Evolutionary conservation across 1,140 invertebrate species (phyloP).

Genomic region (Hyles euphorbiae): DNA sequence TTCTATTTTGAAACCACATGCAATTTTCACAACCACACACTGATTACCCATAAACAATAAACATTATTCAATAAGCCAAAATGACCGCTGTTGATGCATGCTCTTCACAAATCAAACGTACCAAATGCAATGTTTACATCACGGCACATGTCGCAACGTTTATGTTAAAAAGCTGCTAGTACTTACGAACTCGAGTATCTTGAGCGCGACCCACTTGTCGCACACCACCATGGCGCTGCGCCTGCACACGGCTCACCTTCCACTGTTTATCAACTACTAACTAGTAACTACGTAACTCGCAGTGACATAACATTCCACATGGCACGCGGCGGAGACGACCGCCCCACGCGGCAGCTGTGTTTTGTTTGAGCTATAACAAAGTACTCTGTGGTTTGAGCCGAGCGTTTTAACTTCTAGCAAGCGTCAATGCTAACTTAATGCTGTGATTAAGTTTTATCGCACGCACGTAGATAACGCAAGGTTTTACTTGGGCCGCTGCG

Average conservation of each 20-base stretch:
- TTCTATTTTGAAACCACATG: no score
- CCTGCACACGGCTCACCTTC: constrained; percentile 16
- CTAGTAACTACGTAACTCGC: constrained; percentile 10
- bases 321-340: constrained; percentile 31
- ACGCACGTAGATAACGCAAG: neutral
- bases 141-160: constrained; percentile 16
- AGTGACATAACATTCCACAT: constrained; percentile 26
- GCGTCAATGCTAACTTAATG: constrained; percentile 41
- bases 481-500: neutral
- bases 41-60: no score
- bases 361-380: constrained; percentile 55
- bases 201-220: constrained; percentile 75
- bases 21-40: no score
- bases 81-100: no score
- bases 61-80: no score
- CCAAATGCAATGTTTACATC: constrained; percentile 16
- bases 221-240: constrained; percentile 59
- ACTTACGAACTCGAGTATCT: constrained; percentile 74
- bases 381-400: no score
- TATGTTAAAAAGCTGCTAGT: constrained; percentile 17
- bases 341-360: constrained; percentile 43
- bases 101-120: neutral
- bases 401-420: constrained; percentile 28
- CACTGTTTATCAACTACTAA: constrained; percentile 13
- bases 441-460: neutral